phyloP scores from a whole-genome alignment of 2,888 invertebrate species.

The Phytoseiulus persimilis region DNA sequence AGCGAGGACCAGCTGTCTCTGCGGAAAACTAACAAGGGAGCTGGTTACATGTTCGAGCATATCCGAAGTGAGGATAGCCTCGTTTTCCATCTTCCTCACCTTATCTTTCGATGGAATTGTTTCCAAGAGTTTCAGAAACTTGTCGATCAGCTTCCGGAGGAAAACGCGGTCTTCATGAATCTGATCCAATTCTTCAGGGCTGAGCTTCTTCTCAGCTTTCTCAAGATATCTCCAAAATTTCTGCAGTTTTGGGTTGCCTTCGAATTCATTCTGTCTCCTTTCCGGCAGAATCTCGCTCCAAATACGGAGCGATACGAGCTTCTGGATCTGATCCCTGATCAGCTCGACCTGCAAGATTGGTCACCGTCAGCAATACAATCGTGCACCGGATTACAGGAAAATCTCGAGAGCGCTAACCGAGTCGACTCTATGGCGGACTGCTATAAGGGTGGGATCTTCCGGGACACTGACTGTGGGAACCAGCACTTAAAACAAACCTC shows the following conservation, averaged over 20 bases:
- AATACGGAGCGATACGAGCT: constrained; percentile 81
- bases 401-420: too few species aligned
- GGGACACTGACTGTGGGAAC: too few species aligned
- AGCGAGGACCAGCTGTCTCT: constrained; percentile 9
- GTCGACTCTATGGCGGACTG: too few species aligned
- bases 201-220: constrained; percentile 61
- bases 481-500: constrained; percentile 50
- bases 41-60: too few species aligned
- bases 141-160: constrained; percentile 72
- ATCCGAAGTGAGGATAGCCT: too few species aligned
- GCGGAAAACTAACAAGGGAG: not conserved
- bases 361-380: too few species aligned
- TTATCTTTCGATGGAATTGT: constrained; percentile 60
- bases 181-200: constrained; percentile 49
- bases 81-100: constrained; percentile 53
- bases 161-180: constrained; percentile 74
- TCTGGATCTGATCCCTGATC: constrained; percentile 81
- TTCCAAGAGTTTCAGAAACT: constrained; percentile 74
- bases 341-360: constrained; percentile 62
- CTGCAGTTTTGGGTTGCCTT: constrained; percentile 74
- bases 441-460: too few species aligned
- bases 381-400: not conserved
- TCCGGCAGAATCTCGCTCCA: constrained; percentile 80
- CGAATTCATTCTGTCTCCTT: constrained; percentile 72
- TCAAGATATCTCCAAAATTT: constrained; percentile 84